Conservation (phyloP, 2,797 vertebrate genomes). For the Lagorchestes hirsutus region DNA sequence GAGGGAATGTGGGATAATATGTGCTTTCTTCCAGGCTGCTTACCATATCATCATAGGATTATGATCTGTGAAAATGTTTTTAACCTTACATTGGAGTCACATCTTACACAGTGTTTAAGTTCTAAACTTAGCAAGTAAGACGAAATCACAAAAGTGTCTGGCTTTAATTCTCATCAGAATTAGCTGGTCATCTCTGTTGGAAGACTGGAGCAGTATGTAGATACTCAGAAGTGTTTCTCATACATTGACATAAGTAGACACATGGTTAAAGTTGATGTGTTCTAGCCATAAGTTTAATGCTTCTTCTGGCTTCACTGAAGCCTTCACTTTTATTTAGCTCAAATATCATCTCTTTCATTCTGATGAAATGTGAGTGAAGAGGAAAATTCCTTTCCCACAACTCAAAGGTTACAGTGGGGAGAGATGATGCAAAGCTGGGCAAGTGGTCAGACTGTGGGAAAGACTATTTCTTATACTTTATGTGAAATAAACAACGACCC, state of each 20-base stretch:
- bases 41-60: not conserved
- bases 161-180: not conserved
- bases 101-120: not conserved
- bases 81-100: not conserved
- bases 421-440: not conserved
- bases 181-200: not conserved
- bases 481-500: not conserved
- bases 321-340: not conserved
- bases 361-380: not conserved
- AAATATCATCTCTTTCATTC: not conserved
- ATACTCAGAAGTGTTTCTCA: not conserved
- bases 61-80: not conserved
- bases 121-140: not conserved
- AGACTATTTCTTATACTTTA: not conserved
- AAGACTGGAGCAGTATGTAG: not conserved
- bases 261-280: not conserved
- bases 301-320: not conserved
- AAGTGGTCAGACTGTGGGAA: not conserved
- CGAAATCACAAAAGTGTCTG: not conserved
- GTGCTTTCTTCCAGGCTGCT: not conserved
- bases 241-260: conserved; percentile 61
- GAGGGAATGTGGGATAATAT: not conserved
- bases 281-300: not conserved
- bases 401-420: not conserved
- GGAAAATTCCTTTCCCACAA: not conserved